A percentile compares a stretch with the other conserved stretches of the same genome.
phyloP scores from a whole-genome alignment of 2,113 vertebrate genomes.

The Ardeotis arabs region DNA sequence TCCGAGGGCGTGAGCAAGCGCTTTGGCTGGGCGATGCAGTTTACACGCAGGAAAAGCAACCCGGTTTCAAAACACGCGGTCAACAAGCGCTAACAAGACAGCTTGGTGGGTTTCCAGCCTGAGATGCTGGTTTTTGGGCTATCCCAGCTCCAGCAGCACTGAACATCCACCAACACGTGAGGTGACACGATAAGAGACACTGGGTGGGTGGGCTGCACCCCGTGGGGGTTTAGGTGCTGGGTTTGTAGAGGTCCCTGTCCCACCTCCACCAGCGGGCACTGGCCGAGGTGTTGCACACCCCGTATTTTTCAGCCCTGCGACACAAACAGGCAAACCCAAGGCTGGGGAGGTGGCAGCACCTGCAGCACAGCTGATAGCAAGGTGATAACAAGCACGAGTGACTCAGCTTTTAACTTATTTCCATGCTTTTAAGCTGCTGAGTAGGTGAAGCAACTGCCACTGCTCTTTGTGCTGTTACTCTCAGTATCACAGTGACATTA shows the following conservation, averaged over 20 bases:
- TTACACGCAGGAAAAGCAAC: background rate
- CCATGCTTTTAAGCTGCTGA: background rate
- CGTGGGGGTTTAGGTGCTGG: accelerated
- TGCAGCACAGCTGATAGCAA: background rate
- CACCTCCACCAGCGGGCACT: accelerated
- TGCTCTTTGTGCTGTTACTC: background rate
- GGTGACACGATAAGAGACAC: accelerated
- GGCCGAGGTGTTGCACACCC: accelerated
- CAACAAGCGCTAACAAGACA: background rate
- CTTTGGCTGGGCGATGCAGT: background rate
- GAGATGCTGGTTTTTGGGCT: accelerated
- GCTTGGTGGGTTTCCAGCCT: background rate
- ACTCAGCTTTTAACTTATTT: background rate
- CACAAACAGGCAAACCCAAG: background rate
- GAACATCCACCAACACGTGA: background rate
- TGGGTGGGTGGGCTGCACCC: background rate
- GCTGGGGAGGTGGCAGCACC: background rate
- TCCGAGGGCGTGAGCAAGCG: background rate
- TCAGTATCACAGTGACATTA: background rate
- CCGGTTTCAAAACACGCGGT: accelerated
- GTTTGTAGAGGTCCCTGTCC: accelerated
- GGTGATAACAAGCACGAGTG: background rate
- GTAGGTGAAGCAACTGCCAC: background rate
- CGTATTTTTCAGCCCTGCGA: background rate
- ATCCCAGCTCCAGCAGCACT: background rate